A percentile compares a stretch with the other conserved stretches of the same genome.
Conservation (phyloP, 2,888 invertebrate genomes). For the Coleophora flavipennella region DNA sequence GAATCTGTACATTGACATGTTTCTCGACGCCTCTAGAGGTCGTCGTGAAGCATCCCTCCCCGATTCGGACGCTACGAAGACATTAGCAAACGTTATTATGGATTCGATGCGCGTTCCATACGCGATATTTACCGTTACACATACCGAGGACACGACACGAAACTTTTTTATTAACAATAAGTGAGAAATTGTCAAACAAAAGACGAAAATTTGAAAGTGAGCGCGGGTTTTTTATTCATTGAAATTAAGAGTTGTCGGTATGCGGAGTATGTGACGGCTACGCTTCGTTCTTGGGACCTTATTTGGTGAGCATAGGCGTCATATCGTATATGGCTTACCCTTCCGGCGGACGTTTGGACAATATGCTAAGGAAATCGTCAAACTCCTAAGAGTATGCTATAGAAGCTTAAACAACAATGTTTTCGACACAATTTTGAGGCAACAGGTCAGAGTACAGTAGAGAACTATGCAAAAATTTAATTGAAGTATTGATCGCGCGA, state of each 20-base stretch:
- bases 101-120: constrained; percentile 39
- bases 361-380: constrained; percentile 18
- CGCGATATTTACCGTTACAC: constrained; percentile 15
- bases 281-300: constrained; percentile 27
- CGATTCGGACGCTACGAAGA: constrained; percentile 36
- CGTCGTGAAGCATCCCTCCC: constrained; percentile 46
- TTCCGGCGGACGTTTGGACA: constrained; percentile 45
- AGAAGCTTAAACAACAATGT: constrained; percentile 14
- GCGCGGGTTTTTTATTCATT: constrained; percentile 17
- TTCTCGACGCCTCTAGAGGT: constrained; percentile 41
- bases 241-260: constrained; percentile 32
- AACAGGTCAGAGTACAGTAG: constrained; percentile 3
- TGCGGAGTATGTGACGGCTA: constrained; percentile 34
- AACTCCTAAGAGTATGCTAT: constrained; percentile 7
- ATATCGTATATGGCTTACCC: constrained; percentile 34
- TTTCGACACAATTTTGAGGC: neutral
- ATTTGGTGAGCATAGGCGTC: constrained; percentile 30
- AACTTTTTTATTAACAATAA: constrained; percentile 16
- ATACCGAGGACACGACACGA: constrained; percentile 29
- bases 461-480: constrained; percentile 6
- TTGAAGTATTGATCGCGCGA: constrained; percentile 8
- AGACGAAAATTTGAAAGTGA: constrained; percentile 30
- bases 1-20: constrained; percentile 85
- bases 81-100: constrained; percentile 34
- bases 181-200: constrained; percentile 18